Base-by-base conservation (phyloP, 2,113 vertebrate species). In the Craseonycteris thonglongyai region DNA sequence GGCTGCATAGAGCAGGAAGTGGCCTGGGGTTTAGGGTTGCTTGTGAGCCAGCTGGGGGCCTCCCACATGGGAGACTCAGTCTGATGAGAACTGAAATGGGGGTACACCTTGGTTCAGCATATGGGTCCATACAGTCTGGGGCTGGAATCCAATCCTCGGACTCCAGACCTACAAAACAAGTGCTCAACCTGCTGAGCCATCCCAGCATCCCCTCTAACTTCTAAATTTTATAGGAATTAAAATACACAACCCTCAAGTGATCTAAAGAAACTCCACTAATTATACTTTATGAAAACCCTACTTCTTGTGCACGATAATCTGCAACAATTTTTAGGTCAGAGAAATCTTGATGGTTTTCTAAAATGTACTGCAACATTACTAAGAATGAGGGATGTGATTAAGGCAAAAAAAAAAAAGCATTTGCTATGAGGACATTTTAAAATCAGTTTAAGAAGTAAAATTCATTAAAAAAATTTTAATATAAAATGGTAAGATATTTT, bases 391-490 rank as follows among this genome's bases (percentile, higher is more conserved):
- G 82, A 24, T 49, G 30, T 47, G 19, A 86, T 2, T 1, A 47
- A 87, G 24, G n/a, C 21, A 54, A 51, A 84, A 93, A 78, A 54
- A 51, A 84, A 93, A 78, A 5, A 0, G 21, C 42, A 45, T 26
- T 21, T 58, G 22, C 80, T 78, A 72, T 78, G 47, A 75, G 14
- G 54, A 59, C 4, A 49, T 61, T 92, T 84, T 61, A 90, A 74
- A 38, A 47, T 33, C n/a, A 74, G 10, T 83, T 40, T 35, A 28
- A 92, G 61, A 90, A 92, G 13, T 92, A 91, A 96, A 94, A 95
- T 81, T 45, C 22, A 74, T 54, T 59, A 94, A 81, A 95, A 59
- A 94, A 81, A 95, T 40, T 42, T 18, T 59, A 95, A 79, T 93
- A 83, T 63, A 35, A 89, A 83, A 82, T 79, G 11, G 42, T 26